Base-by-base conservation (phyloP, 2,888 invertebrate species). In the Chrysodeixis includens region DNA sequence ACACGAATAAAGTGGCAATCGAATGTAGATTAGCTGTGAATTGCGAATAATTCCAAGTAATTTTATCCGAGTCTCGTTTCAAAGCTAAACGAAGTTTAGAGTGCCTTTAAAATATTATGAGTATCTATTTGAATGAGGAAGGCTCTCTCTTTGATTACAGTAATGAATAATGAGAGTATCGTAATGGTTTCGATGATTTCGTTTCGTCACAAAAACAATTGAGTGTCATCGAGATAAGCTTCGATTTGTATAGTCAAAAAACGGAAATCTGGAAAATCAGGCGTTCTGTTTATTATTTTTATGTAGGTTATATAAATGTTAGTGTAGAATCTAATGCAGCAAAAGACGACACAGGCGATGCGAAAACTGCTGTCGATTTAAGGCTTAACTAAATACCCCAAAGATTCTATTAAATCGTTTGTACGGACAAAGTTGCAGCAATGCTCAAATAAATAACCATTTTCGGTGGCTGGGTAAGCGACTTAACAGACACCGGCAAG, bases 381-480 rank as follows among this genome's bases (percentile, higher is more conserved):
- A 5, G 12, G 40, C 40, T 40, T 40, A 40, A 40, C 6, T 40
- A 40, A 40, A n/a, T 40, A 40, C 14, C n/a, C n/a, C n/a, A 40
- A 40, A 40, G 5, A n/a, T 40, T 40, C 46, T 20, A 49, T 49
- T 18, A 46, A 46, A 49, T 20, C 46, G 46, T 49, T 20, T 20
- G 20, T 10, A 18, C 26, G 10, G 20, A n/a, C 26, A 26, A 74
- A 73, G 73, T 69, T 72, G 53, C 63, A 22, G 12, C 51, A 51
- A 62, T 62, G 57, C 60, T 30, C 46, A 58, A 74, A 71, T 74
- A 74, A 61, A 66, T 71, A 66, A 56, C 52, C 14, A 70, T 70
- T 74, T 60, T 46, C 60, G 14, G 30, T 20, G 9, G 55, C 56
- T 26, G 52, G 20, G 66, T 66, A 18, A 49, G 58, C 53, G 55